phyloP scores from a whole-genome alignment of 2,888 invertebrate species.

The Aporophyla nigra region DNA sequence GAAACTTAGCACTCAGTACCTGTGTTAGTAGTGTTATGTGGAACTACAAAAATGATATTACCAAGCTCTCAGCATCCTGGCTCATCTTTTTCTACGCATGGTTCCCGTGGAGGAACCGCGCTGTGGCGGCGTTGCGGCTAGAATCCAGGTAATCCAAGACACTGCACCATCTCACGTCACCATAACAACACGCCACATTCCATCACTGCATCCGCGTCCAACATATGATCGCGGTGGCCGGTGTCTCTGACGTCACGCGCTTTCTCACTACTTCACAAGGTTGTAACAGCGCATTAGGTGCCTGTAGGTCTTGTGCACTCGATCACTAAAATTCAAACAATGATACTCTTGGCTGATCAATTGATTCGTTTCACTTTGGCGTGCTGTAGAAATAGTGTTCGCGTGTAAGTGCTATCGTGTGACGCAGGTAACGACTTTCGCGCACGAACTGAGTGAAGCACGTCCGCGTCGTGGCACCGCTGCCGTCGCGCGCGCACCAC shows the following conservation, averaged over 20 bases:
- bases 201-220: slow-evolving; percentile 91
- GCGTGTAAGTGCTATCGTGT: slow-evolving; percentile 87
- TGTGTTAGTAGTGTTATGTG: slow-evolving; percentile 46
- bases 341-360: slow-evolving; percentile 73
- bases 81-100: slow-evolving; percentile 94
- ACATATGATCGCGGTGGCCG: slow-evolving; percentile 89
- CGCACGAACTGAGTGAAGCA: slow-evolving; percentile 91
- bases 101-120: slow-evolving; percentile 87
- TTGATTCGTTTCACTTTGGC: slow-evolving; percentile 78
- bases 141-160: slow-evolving; percentile 82
- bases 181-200: slow-evolving; percentile 89
- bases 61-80: slow-evolving; percentile 94
- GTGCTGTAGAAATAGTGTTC: slow-evolving; percentile 77
- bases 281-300: slow-evolving; percentile 74
- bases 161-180: slow-evolving; percentile 87
- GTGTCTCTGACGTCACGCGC: slow-evolving; percentile 89
- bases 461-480: slow-evolving; percentile 88
- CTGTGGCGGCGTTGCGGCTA: slow-evolving; percentile 81
- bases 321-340: slow-evolving; percentile 72
- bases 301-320: slow-evolving; percentile 68
- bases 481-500: slow-evolving; percentile 83
- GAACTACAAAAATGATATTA: slow-evolving; percentile 88
- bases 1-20: slow-evolving; percentile 4
- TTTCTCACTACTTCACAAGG: slow-evolving; percentile 87
- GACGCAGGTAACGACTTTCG: slow-evolving; percentile 90